Percentiles rank a stretch among this genome's conserved stretches.
phyloP scores from a whole-genome alignment of 2,113 vertebrate species.

The Danio rerio region DNA sequence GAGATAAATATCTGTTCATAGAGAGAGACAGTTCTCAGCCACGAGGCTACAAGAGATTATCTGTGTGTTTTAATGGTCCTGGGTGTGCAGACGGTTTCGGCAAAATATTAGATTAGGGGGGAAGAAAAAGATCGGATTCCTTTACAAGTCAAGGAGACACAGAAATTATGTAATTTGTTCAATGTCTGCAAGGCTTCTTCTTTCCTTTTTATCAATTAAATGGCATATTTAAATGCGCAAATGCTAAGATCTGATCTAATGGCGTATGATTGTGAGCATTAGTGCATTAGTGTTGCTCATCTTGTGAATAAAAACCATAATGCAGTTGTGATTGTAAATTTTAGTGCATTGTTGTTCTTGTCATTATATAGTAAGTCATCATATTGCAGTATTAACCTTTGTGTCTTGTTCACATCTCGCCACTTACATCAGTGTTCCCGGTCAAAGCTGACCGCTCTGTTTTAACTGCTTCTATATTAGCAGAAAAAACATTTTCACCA shows the following conservation, averaged over 20 bases:
- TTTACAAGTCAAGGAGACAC: background rate
- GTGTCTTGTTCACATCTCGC: no score
- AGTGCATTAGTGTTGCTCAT: background rate
- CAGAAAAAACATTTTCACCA: no score
- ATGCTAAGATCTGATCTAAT: slow-evolving; percentile 4
- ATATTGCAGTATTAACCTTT: no score
- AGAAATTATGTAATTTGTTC: slow-evolving; percentile 17
- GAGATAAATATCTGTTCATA: slow-evolving; percentile 76
- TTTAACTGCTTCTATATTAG: no score
- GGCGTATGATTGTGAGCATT: background rate
- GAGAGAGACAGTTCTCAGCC: slow-evolving; percentile 68
- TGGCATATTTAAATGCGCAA: background rate
- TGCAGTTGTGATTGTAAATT: no score
- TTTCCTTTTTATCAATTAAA: background rate
- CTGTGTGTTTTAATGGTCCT: slow-evolving; percentile 60
- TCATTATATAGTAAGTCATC: no score
- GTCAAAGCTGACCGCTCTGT: no score
- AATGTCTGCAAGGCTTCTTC: background rate
- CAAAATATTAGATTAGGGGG: slow-evolving; percentile 51
- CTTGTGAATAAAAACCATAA: no score
- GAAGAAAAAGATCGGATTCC: slow-evolving; percentile 31
- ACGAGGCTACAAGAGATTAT: slow-evolving; percentile 68
- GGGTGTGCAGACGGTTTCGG: slow-evolving; percentile 64
- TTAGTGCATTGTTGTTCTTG: no score
- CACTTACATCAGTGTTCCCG: no score